phyloP scores from a whole-genome alignment of 2,888 invertebrate species.

The Drosophila birchii region DNA sequence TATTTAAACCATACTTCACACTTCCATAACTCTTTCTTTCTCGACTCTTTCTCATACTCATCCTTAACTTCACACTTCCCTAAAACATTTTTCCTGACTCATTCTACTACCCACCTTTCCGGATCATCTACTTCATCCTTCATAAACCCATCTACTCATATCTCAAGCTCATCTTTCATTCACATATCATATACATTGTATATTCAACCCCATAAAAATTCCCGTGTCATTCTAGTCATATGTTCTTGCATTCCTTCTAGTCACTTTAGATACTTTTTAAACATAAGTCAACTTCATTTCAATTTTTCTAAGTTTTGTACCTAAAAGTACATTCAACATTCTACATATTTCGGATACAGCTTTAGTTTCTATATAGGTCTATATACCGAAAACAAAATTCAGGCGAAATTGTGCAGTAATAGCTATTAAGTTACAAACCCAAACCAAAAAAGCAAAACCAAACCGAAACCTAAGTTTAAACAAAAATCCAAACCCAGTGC shows the following conservation, averaged over 20 bases:
- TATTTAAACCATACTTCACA: neutral
- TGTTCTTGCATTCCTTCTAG: constrained; percentile 44
- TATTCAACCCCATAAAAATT: neutral
- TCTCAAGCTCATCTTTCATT: constrained; percentile 3
- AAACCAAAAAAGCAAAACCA: constrained; percentile 43
- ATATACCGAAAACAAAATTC: constrained; percentile 60
- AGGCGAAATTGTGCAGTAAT: constrained; percentile 84
- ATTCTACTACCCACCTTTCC: neutral
- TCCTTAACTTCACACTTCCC: neutral
- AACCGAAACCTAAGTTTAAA: constrained; percentile 45
- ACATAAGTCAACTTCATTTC: constrained; percentile 32
- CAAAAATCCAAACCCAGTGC: constrained; percentile 50
- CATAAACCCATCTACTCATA: neutral
- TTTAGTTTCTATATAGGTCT: constrained; percentile 56
- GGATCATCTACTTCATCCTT: neutral
- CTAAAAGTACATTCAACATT: constrained; percentile 7
- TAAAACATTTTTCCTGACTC: constrained; percentile 6
- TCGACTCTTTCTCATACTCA: constrained; percentile 1
- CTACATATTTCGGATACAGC: constrained; percentile 53
- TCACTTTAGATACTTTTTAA: constrained; percentile 48
- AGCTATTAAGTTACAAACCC: constrained; percentile 60
- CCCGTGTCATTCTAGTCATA: constrained; percentile 59
- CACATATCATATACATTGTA: neutral
- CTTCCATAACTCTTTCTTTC: neutral
- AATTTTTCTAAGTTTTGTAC: constrained; percentile 24